Base-by-base conservation (phyloP, 2,888 invertebrate genomes). In the Chrysolina oricalcia region DNA sequence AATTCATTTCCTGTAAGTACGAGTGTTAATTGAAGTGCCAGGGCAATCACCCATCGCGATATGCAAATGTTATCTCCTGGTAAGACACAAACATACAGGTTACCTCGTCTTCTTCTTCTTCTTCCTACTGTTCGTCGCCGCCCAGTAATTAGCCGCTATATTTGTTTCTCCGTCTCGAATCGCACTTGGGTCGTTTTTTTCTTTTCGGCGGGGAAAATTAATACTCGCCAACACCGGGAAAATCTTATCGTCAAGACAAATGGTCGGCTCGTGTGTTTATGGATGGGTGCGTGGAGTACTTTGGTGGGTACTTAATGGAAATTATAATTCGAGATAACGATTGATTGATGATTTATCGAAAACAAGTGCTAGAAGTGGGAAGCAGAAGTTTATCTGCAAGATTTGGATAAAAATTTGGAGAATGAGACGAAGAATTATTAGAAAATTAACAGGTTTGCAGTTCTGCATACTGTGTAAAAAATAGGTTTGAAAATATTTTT, bases 11-110 rank as follows among this genome's bases (percentile, higher is more conserved):
- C n/a, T 15, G 53, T 70, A 70, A 63, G 67, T 70, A 68, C 73
- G 71, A 75, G 82, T 78, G 81, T 82, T 81, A 82, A 83, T 83
- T 82, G 81, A 82, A 82, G 78, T 77, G 78, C 81, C 79, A 75
- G 77, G 72, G 77, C 79, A 79, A 80, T 81, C 81, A 81, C 80
- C 78, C 74, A 82, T 81, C 83, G 82, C 78, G 80, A 83, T 83
- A 83, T 83, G 83, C 81, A 82, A 83, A 83, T 83, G 80, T 53
- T 68, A 68, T 68, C 68, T 76, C 78, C 71, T 64, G 78, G 79
- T 81, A 80, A 79, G 74, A 80, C 80, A 78, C 78, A 81, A 80
- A 59, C 63, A 27, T 69, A 53, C 68, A 40, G 53, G 35, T 53
- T 35, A 40, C 68, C 68, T 53, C 41, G 35, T 68, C 68, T 68